phyloP scores from a whole-genome alignment of 2,113 vertebrate genomes.

The Plotosus lineatus region DNA sequence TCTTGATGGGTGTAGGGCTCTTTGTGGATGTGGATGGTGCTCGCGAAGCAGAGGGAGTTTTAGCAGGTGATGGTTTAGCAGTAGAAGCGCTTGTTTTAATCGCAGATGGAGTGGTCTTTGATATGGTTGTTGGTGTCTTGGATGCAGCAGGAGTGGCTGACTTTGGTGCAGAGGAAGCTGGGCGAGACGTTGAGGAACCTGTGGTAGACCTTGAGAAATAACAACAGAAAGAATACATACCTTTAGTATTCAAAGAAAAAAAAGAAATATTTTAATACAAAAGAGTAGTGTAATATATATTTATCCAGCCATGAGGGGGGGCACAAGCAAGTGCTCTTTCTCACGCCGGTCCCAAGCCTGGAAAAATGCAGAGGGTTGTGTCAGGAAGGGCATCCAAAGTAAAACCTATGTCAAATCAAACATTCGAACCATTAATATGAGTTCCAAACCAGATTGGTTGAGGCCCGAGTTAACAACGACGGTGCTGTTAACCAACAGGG shows the following conservation, averaged over 20 bases:
- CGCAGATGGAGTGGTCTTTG: conserved; percentile 61
- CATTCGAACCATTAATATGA: no score
- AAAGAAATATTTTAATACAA: background rate
- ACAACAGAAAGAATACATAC: conserved; percentile 26
- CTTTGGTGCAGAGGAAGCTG: conserved; percentile 59
- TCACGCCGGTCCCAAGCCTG: no score
- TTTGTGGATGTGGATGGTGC: conserved; percentile 61
- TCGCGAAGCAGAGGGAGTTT: conserved; percentile 72
- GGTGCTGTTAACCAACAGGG: no score
- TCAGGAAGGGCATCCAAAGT: no score
- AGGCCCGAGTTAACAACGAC: no score
- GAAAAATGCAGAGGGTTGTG: no score
- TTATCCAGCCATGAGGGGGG: no score
- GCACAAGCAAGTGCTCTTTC: no score
- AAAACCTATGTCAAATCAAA: no score
- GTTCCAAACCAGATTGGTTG: no score
- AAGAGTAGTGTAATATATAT: no score
- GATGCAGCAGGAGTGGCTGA: conserved; percentile 56
- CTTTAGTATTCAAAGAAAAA: background rate
- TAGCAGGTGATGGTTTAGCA: conserved; percentile 64
- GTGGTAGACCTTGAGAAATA: conserved; percentile 59
- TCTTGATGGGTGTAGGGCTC: conserved; percentile 68
- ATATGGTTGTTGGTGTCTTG: conserved; percentile 34
- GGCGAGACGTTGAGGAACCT: conserved; percentile 59
- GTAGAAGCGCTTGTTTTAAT: conserved; percentile 42